Evolutionary conservation across 2,113 vertebrate genomes (phyloP).

Genomic region (Gymnocephalus cernua): DNA sequence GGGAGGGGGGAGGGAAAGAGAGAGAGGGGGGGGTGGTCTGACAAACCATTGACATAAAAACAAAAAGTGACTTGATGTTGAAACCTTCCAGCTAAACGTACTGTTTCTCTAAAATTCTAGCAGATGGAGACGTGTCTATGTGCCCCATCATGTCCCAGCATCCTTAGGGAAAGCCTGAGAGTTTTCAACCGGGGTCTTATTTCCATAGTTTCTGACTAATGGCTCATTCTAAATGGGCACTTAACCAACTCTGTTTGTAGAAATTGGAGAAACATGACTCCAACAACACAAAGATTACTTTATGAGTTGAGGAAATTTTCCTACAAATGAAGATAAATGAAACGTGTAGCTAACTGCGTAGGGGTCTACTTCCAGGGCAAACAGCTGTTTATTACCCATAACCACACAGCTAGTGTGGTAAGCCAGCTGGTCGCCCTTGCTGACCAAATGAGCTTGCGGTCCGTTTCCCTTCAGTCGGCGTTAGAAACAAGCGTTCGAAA

Average conservation of each 20-base stretch:
- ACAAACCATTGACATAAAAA: constrained; percentile 25
- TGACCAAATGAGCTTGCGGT: not conserved
- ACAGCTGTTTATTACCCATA: not conserved
- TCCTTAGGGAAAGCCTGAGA: not conserved
- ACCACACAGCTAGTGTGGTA: not conserved
- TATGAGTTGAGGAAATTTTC: not conserved
- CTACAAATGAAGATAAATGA: not conserved
- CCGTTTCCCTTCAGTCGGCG: too few relatives aligned
- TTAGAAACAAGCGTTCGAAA: not conserved
- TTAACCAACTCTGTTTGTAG: not conserved
- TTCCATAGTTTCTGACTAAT: not conserved
- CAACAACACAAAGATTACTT: not conserved
- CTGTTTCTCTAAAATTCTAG: constrained; percentile 46
- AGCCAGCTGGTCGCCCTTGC: not conserved
- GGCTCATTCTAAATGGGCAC: not conserved
- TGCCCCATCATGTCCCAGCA: not conserved
- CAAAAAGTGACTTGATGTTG: constrained; percentile 45
- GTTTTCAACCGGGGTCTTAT: not conserved
- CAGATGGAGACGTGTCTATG: constrained; percentile 46
- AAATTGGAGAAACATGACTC: not conserved
- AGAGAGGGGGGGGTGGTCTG: not conserved
- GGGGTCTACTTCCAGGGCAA: not conserved
- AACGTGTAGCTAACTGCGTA: not conserved
- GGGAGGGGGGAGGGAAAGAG: not conserved
- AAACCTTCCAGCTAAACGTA: constrained; percentile 57